Percentiles rank a stretch among this genome's conserved stretches.
Conservation (phyloP, 2,797 vertebrate genomes). For the Dallia pectoralis region DNA sequence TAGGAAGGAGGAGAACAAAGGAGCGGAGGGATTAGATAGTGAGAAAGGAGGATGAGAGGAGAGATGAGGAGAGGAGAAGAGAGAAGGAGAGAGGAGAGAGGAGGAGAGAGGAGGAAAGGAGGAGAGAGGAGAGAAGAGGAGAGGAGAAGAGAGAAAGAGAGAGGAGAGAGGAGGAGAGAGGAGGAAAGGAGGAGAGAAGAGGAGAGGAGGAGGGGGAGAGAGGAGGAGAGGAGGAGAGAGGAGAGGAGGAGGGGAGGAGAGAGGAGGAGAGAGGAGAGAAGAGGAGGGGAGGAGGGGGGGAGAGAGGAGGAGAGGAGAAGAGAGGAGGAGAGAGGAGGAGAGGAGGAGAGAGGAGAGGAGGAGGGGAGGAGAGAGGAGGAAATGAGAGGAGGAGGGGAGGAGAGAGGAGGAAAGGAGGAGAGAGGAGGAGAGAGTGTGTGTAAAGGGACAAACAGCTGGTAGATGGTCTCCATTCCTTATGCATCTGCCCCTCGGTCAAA, state of each 20-base stretch:
- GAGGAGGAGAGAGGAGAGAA: neutral
- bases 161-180: neutral
- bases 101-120: neutral
- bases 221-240: too few relatives aligned
- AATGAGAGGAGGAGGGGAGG: neutral
- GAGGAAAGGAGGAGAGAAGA: too few relatives aligned
- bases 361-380: neutral
- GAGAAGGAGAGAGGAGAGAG: too few relatives aligned
- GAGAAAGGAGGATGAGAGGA: neutral
- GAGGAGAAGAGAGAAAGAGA: too few relatives aligned
- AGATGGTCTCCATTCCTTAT: constrained; percentile 38
- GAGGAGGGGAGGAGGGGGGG: too few relatives aligned
- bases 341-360: neutral
- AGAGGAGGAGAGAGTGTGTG: neutral
- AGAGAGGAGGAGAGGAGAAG: constrained; percentile 17
- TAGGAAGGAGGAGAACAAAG: neutral
- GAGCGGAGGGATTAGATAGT: neutral
- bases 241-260: too few relatives aligned
- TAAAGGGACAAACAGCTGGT: constrained; percentile 53
- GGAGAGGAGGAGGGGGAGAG: neutral
- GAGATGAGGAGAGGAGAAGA: neutral
- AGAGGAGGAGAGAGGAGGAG: constrained; percentile 1
- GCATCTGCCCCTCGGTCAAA: constrained; percentile 36
- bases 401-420: neutral
- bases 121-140: neutral